Evolutionary conservation across 2,113 vertebrate genomes (phyloP).

Genomic region (Oncorhynchus mykiss): DNA sequence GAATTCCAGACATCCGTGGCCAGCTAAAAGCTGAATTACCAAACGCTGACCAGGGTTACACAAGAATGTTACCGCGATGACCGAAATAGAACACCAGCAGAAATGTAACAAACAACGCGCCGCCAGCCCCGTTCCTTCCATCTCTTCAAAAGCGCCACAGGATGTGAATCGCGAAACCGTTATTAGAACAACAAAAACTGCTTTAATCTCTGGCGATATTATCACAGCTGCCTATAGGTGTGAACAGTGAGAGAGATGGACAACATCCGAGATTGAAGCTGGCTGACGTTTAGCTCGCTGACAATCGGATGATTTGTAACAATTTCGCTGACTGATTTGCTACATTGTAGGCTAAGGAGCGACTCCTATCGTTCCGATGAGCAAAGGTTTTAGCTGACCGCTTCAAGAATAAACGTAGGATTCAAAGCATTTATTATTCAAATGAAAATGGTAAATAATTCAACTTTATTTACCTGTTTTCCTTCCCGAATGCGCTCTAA

Average conservation of each 20-base stretch:
- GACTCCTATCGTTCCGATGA: neutral
- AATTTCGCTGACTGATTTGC: neutral
- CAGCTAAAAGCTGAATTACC: neutral
- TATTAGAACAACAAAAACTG: neutral
- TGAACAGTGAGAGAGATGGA: neutral
- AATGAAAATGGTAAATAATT: neutral
- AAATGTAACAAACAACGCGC: neutral
- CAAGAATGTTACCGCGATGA: neutral
- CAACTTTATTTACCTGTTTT: conserved; percentile 47
- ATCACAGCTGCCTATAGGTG: no score
- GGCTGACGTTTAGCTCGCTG: conserved; percentile 13
- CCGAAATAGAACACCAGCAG: conserved; percentile 7
- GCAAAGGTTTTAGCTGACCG: neutral
- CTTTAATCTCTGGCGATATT: no score
- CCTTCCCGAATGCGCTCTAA: conserved; percentile 23
- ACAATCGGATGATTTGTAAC: conserved; percentile 34
- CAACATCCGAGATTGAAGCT: neutral
- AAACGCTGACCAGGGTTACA: neutral
- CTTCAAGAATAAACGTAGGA: neutral
- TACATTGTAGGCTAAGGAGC: neutral
- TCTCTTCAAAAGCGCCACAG: neutral
- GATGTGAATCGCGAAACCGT: neutral
- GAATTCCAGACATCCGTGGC: neutral
- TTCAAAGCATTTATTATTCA: neutral
- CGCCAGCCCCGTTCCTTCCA: neutral